A percentile compares a stretch with the other conserved stretches of the same genome.
These are phyloP conservation scores for Drosophila punjabiensis DNA, from an alignment of 1,140 invertebrate genomes.

Conservation along the genomic window DNA sequence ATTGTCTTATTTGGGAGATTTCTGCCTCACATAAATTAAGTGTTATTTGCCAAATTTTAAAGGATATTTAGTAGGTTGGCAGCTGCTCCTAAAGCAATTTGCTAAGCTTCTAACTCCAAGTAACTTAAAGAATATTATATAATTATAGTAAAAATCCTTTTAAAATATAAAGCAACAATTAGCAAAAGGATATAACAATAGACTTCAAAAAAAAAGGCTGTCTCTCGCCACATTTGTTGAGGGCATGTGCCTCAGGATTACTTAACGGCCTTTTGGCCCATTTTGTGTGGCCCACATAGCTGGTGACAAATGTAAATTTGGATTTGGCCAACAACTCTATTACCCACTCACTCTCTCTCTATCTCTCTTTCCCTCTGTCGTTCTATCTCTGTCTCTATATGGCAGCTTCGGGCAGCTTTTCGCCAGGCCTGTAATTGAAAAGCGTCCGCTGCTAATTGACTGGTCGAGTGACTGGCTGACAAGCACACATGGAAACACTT, in stretches of 20 bases:
- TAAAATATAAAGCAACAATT: neutral
- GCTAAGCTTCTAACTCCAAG: too few species aligned
- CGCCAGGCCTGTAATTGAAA: constrained; percentile 43
- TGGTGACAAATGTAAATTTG: constrained; percentile 57
- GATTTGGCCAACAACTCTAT: constrained; percentile 2
- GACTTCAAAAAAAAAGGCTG: neutral
- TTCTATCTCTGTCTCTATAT: neutral
- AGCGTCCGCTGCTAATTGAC: constrained; percentile 56
- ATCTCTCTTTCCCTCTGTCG: neutral
- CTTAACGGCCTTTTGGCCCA: constrained; percentile 34
- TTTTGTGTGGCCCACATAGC: constrained; percentile 45
- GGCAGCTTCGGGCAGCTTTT: constrained; percentile 3
- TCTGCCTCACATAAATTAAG: too few species aligned
- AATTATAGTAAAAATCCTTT: neutral
- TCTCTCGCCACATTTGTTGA: constrained; percentile 8
- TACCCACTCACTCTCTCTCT: neutral
- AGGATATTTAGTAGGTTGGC: too few species aligned
- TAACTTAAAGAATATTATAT: neutral
- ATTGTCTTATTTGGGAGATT: too few species aligned
- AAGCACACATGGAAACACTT: constrained; percentile 51
- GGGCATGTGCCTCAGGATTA: constrained; percentile 5
- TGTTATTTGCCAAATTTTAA: too few species aligned
- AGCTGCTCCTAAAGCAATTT: too few species aligned
- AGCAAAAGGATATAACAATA: neutral
- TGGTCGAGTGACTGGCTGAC: constrained; percentile 53